Evolutionary conservation across 2,797 vertebrate genomes (phyloP).

Genomic region (Acropternis orthonyx): DNA sequence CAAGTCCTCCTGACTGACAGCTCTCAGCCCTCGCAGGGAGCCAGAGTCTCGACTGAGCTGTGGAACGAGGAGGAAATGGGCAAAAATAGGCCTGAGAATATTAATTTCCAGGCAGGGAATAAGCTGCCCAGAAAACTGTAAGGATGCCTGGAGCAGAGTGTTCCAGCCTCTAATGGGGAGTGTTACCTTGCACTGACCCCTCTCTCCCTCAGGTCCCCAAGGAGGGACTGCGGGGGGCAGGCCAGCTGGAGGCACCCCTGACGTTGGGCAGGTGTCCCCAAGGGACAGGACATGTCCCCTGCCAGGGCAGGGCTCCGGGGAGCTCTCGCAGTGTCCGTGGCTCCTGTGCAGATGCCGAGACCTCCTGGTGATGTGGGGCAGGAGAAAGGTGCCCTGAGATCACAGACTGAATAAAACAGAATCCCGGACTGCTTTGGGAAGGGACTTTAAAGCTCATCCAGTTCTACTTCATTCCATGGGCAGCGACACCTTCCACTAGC

Average conservation of each 20-base stretch:
- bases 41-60: not conserved
- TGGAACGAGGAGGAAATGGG: fast-evolving
- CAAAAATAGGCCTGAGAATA: not conserved
- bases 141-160: fast-evolving
- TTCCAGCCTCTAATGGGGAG: fast-evolving
- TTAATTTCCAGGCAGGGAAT: not conserved
- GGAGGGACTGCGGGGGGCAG: not conserved
- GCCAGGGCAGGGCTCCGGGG: not conserved
- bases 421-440: not conserved
- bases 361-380: not conserved
- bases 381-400: not conserved
- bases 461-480: not conserved
- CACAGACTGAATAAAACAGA: fast-evolving
- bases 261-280: not conserved
- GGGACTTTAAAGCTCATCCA: not conserved
- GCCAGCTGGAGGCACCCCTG: not conserved
- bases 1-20: not conserved
- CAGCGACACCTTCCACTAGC: not conserved
- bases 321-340: not conserved
- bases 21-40: not conserved
- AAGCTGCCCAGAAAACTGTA: fast-evolving
- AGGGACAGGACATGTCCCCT: not conserved
- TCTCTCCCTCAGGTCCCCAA: not conserved
- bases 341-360: not conserved
- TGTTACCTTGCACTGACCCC: not conserved